phyloP scores from a whole-genome alignment of 2,113 vertebrate genomes.

The Eurypyga helias region DNA sequence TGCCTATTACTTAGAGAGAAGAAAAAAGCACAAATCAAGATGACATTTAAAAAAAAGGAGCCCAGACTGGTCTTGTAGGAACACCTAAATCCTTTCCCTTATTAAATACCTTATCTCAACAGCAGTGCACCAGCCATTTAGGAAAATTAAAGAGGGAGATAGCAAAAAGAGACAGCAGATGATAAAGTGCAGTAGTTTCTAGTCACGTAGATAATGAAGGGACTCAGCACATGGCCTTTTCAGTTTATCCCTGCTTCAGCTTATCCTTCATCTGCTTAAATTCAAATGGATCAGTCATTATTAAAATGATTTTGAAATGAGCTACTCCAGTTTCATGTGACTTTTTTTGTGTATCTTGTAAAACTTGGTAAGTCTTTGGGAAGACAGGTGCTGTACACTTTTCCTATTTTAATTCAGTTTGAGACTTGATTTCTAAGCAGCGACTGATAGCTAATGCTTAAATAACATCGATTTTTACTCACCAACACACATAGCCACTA shows the following conservation, averaged over 20 bases:
- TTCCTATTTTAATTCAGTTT: conserved; percentile 25
- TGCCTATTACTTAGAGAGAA: conserved; percentile 74
- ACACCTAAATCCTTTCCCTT: conserved; percentile 81
- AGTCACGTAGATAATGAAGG: conserved; percentile 69
- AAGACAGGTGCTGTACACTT: neutral
- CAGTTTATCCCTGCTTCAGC: conserved; percentile 76
- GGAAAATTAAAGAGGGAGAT: conserved; percentile 83
- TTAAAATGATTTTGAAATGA: conserved; percentile 74
- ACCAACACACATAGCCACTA: neutral
- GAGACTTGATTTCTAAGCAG: conserved; percentile 9
- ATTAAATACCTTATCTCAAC: conserved; percentile 81
- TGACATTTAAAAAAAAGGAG: conserved; percentile 77
- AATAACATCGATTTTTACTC: conserved; percentile 12
- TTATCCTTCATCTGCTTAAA: conserved; percentile 78
- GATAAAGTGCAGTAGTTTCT: conserved; percentile 75
- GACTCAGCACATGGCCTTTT: conserved; percentile 74
- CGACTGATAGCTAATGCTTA: neutral
- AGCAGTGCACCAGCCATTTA: conserved; percentile 77
- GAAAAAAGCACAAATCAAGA: conserved; percentile 80
- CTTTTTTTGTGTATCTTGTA: conserved; percentile 46
- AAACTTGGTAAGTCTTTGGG: conserved; percentile 5
- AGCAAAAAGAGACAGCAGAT: conserved; percentile 66
- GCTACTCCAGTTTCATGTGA: conserved; percentile 73
- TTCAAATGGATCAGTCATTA: conserved; percentile 75
- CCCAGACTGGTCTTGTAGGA: conserved; percentile 71